These are phyloP conservation scores for Ladona fulva DNA, from an alignment of 1,140 invertebrate species.

Conservation along the genomic window DNA sequence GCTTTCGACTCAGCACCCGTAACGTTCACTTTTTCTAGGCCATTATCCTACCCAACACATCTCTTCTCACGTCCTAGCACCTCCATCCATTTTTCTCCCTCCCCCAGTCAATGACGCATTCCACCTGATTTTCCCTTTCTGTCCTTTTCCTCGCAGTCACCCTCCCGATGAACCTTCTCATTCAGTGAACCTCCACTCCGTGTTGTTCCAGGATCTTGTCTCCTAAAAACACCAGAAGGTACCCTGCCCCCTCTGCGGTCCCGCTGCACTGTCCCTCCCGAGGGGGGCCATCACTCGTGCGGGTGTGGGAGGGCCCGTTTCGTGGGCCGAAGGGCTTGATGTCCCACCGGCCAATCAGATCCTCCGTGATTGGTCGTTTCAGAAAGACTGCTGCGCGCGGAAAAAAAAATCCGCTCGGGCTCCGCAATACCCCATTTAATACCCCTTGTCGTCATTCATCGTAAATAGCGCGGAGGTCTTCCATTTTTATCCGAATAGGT, in stretches of 20 bases:
- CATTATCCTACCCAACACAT: neutral
- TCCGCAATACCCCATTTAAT: neutral
- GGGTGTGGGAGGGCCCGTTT: neutral
- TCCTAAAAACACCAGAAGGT: too few species aligned
- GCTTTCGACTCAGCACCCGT: neutral
- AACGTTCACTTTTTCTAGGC: neutral
- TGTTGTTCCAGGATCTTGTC: neutral
- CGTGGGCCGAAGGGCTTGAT: neutral
- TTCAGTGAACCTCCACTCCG: neutral
- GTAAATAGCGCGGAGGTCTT: neutral
- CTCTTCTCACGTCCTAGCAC: neutral
- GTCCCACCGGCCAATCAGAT: neutral
- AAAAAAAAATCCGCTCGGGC: neutral
- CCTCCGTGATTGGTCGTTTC: neutral
- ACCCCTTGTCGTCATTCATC: neutral
- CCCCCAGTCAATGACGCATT: neutral
- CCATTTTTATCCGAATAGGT: neutral
- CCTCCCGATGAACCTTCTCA: neutral
- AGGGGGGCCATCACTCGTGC: too few species aligned
- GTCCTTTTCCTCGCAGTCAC: neutral
- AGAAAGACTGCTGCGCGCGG: neutral
- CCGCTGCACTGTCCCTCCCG: too few species aligned
- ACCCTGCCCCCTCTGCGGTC: too few species aligned
- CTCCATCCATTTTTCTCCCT: neutral
- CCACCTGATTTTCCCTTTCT: neutral